Conservation (phyloP, 2,888 invertebrate species). For the Apamea crenata region DNA sequence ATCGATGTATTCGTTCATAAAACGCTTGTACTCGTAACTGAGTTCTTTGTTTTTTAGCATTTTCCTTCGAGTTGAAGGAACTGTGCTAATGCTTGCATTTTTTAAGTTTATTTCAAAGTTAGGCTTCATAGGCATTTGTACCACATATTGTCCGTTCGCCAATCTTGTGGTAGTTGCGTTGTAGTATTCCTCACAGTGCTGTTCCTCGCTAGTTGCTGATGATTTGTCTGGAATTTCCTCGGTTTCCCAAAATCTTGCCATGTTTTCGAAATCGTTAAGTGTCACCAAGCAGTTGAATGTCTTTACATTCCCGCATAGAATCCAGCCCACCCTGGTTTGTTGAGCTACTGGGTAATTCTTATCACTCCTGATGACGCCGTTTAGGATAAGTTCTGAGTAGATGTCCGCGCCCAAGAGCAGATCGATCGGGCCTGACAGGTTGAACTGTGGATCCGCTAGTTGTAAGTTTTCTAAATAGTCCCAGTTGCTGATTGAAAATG, state of each 20-base stretch:
- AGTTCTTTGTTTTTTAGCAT: too few species aligned
- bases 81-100: conserved; percentile 12
- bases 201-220: not conserved
- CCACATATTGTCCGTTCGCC: conserved; percentile 15
- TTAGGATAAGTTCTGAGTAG: too few species aligned
- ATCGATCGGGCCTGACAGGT: conserved; percentile 6
- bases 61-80: conserved; percentile 15
- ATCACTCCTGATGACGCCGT: conserved; percentile 13
- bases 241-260: conserved; percentile 10
- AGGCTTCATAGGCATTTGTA: conserved; percentile 18
- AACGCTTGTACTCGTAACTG: too few species aligned
- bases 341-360: conserved; percentile 14
- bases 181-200: too few species aligned
- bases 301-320: too few species aligned
- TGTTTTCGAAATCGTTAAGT: not conserved
- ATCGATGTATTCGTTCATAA: too few species aligned
- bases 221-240: conserved; percentile 4
- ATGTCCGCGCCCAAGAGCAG: conserved; percentile 6
- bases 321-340: conserved; percentile 15
- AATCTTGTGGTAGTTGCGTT: too few species aligned
- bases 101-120: conserved; percentile 13
- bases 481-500: too few species aligned
- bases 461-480: too few species aligned
- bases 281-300: not conserved
- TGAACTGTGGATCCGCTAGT: conserved; percentile 38